Evolutionary conservation across 2,888 invertebrate genomes (phyloP).

Genomic region (Frankliniella fusca): DNA sequence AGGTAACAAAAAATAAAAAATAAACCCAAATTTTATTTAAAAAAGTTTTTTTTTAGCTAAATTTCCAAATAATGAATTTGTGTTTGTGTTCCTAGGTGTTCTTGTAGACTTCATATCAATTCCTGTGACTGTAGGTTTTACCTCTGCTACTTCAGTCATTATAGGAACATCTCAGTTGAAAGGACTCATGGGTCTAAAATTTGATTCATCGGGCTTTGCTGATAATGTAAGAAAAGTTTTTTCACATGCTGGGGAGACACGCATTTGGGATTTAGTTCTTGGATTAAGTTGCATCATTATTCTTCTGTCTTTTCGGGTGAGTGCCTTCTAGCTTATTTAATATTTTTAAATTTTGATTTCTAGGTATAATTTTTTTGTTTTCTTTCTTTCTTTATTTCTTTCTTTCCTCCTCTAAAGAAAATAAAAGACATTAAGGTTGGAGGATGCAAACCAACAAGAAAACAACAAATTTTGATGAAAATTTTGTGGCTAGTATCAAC

Average conservation of each 20-base stretch:
- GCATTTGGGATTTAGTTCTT: conserved; percentile 64
- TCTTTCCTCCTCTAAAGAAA: conserved; percentile 55
- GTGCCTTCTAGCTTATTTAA: conserved; percentile 42
- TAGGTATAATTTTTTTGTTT: conserved; percentile 33
- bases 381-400: conserved; percentile 27
- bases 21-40: too few relatives aligned
- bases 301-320: conserved; percentile 71
- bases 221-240: conserved; percentile 68
- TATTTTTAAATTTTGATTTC: conserved; percentile 28
- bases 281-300: conserved; percentile 69
- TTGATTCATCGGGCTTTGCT: conserved; percentile 9
- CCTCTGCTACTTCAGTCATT: conserved; percentile 86
- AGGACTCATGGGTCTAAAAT: conserved; percentile 60
- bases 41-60: too few relatives aligned
- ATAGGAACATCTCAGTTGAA: conserved; percentile 83
- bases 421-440: conserved; percentile 62
- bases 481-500: conserved; percentile 73
- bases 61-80: too few relatives aligned
- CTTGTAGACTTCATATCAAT: conserved; percentile 85
- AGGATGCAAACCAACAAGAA: conserved; percentile 45
- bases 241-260: conserved; percentile 63
- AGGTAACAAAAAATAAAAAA: conserved; percentile 53
- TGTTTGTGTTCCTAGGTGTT: conserved; percentile 57
- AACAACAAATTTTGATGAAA: conserved; percentile 52
- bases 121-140: conserved; percentile 84